Percentiles rank a stretch among this genome's conserved stretches.
phyloP scores from a whole-genome alignment of 2,888 invertebrate genomes.

The Agrotis puta region DNA sequence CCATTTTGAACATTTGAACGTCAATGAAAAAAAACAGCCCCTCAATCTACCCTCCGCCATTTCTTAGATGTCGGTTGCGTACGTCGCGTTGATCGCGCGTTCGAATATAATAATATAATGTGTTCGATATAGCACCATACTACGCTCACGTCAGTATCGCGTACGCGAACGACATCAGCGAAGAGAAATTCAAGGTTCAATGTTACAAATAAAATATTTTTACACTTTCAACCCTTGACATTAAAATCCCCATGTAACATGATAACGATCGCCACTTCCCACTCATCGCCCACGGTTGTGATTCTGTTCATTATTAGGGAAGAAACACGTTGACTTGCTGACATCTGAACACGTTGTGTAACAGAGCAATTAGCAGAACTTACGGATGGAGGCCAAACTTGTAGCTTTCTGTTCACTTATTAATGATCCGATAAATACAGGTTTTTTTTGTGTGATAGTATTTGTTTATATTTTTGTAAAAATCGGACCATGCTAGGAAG shows the following conservation, averaged over 20 bases:
- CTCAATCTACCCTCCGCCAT: no score
- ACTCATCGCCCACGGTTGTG: slow-evolving; percentile 7
- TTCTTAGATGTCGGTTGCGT: no score
- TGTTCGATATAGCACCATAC: no score
- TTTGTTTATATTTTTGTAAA: not conserved
- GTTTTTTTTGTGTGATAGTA: not conserved
- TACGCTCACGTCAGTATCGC: no score
- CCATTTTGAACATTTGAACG: no score
- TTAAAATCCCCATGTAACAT: not conserved
- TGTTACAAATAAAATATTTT: no score
- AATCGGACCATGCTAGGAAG: no score
- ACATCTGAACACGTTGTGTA: slow-evolving; percentile 30
- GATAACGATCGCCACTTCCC: not conserved
- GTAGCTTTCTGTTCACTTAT: slow-evolving; percentile 4
- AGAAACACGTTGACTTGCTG: slow-evolving; percentile 25
- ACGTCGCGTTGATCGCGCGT: no score
- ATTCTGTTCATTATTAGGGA: slow-evolving; percentile 17
- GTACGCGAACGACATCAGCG: no score
- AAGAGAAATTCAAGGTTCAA: no score
- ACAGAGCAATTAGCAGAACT: slow-evolving; percentile 36
- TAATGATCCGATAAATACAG: not conserved
- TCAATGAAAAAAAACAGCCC: no score
- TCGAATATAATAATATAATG: no score
- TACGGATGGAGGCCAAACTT: slow-evolving; percentile 19
- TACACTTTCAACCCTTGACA: not conserved